Percentiles rank a stretch among this genome's conserved stretches.
Evolutionary conservation across 2,888 invertebrate species (phyloP).

Genomic region (Geophilus truncorum): DNA sequence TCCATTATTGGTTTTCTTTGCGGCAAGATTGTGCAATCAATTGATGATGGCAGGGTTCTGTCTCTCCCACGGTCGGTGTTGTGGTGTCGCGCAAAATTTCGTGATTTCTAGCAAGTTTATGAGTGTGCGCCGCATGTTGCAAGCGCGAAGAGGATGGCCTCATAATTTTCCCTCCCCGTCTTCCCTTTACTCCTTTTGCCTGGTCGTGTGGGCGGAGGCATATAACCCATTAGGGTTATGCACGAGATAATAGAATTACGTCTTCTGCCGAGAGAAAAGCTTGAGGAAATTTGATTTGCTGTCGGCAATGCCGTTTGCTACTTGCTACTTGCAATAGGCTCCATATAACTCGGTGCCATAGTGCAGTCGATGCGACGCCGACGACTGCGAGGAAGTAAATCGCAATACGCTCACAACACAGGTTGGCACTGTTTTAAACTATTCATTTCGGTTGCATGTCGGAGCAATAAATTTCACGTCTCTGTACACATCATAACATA

Average conservation of each 20-base stretch:
- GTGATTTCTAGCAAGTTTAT: not conserved
- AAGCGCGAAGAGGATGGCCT: constrained; percentile 1
- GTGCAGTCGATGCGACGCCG: not conserved
- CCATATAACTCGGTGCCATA: not conserved
- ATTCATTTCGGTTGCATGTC: constrained; percentile 16
- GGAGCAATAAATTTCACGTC: constrained; percentile 13
- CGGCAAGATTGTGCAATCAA: not conserved
- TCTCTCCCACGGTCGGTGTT: not conserved
- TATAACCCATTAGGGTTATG: constrained; percentile 31
- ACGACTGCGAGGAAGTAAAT: not conserved
- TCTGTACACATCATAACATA: not conserved
- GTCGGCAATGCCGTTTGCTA: constrained; percentile 15
- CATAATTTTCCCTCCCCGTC: constrained; percentile 11
- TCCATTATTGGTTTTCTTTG: not conserved
- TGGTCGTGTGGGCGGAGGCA: constrained; percentile 15
- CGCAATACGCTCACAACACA: not conserved
- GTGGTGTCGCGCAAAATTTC: not conserved
- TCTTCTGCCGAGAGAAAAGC: constrained; percentile 12
- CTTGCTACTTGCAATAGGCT: not conserved
- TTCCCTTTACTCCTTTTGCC: not conserved
- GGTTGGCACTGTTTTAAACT: not conserved
- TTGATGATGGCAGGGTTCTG: not conserved
- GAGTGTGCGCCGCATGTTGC: not conserved
- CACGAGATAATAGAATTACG: constrained; percentile 33
- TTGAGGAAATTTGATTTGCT: constrained; percentile 30